These are phyloP conservation scores for Periphyllus acericola DNA, from an alignment of 2,888 invertebrate species.

Conservation along the genomic window DNA sequence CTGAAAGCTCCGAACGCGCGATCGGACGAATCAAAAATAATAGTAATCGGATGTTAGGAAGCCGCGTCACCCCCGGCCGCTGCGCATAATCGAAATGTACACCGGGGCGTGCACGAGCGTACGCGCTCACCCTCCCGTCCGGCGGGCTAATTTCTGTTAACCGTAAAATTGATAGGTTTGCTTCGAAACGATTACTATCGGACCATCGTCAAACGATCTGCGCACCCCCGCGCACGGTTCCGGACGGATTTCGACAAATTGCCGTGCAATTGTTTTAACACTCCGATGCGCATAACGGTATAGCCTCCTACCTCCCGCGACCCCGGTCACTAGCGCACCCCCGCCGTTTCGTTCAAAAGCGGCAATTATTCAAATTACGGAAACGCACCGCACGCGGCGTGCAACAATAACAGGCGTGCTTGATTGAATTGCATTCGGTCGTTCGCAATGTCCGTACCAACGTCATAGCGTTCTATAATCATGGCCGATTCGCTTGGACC, in stretches of 20 bases:
- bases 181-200: constrained; percentile 7
- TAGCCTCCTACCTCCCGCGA: not conserved
- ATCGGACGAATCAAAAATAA: not conserved
- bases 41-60: not conserved
- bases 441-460: too few relatives aligned
- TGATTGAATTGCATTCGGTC: too few relatives aligned
- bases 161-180: constrained; percentile 9
- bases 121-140: not conserved
- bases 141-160: not conserved
- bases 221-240: not conserved
- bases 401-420: too few relatives aligned
- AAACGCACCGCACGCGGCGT: not conserved
- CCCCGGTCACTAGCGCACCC: not conserved
- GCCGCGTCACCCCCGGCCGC: not conserved
- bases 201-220: constrained; percentile 21
- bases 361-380: constrained; percentile 12
- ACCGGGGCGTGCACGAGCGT: not conserved
- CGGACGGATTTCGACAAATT: constrained; percentile 22
- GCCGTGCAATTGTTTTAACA: constrained; percentile 28
- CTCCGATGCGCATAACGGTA: constrained; percentile 8
- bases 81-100: not conserved
- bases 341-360: constrained; percentile 19
- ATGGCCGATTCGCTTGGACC: too few relatives aligned
- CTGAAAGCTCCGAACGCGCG: too few relatives aligned
- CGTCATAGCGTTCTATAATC: too few relatives aligned